A percentile compares a stretch with the other conserved stretches of the same genome.
Evolutionary conservation across 2,888 invertebrate species (phyloP).

Genomic region (Callinectes sapidus): DNA sequence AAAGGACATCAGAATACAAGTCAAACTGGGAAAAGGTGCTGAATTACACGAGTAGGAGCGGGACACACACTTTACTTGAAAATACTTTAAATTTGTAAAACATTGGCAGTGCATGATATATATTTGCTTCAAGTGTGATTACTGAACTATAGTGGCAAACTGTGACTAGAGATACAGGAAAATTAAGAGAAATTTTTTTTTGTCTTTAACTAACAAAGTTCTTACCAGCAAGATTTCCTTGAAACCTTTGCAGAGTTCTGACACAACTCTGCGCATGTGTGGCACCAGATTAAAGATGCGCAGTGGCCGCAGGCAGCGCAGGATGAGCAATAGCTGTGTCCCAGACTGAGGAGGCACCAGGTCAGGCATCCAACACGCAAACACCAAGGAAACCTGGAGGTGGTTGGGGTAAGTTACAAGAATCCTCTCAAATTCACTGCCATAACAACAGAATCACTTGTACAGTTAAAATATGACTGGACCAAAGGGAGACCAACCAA

Average conservation of each 20-base stretch:
- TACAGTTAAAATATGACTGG: not conserved
- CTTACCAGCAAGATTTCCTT: slow-evolving; percentile 96
- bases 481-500: too few relatives aligned
- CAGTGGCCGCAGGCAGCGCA: slow-evolving; percentile 95
- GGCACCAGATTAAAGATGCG: slow-evolving; percentile 98
- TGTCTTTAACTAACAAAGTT: slow-evolving; percentile 38
- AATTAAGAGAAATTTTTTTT: too few relatives aligned
- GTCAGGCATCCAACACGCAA: slow-evolving; percentile 96
- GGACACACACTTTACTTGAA: too few relatives aligned
- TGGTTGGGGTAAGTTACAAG: not conserved
- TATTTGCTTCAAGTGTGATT: too few relatives aligned
- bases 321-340: slow-evolving; percentile 95
- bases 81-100: too few relatives aligned
- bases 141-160: too few relatives aligned
- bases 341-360: slow-evolving; percentile 94
- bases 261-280: slow-evolving; percentile 99
- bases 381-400: slow-evolving; percentile 91
- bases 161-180: too few relatives aligned
- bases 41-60: not conserved
- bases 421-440: not conserved
- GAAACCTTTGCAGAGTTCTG: slow-evolving; percentile 97
- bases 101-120: too few relatives aligned
- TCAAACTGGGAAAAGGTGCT: not conserved
- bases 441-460: not conserved
- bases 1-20: not conserved